Conservation (phyloP, 2,113 vertebrate genomes). For the Hepsetus odoe region DNA sequence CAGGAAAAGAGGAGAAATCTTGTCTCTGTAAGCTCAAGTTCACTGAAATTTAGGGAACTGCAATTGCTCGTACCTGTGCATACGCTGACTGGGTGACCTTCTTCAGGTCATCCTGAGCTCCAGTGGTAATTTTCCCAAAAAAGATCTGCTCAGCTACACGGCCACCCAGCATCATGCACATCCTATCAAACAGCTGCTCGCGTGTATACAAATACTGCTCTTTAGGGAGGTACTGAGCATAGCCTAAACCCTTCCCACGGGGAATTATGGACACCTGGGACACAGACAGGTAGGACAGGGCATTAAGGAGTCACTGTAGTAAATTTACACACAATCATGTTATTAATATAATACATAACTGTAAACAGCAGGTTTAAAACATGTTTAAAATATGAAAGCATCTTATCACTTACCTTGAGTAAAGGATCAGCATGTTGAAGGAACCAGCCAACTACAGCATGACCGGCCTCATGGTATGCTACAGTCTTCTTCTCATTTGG, state of each 20-base stretch:
- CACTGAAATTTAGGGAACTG: background rate
- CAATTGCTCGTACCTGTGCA: constrained; percentile 64
- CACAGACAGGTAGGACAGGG: background rate
- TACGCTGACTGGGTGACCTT: constrained; percentile 73
- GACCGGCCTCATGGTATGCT: constrained; percentile 72
- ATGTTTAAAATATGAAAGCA: too few species aligned
- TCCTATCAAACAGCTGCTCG: constrained; percentile 71
- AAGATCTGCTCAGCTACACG: constrained; percentile 73
- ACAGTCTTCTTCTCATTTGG: constrained; percentile 66
- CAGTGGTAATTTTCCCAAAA: constrained; percentile 69
- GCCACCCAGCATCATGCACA: constrained; percentile 75
- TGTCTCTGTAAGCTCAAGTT: background rate
- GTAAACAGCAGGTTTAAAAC: background rate
- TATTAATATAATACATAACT: background rate
- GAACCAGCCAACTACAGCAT: constrained; percentile 72
- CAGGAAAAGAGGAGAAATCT: background rate
- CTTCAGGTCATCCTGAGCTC: constrained; percentile 72
- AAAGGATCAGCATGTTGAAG: constrained; percentile 69
- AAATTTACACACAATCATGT: too few species aligned
- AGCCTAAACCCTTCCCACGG: constrained; percentile 67
- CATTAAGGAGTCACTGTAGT: too few species aligned
- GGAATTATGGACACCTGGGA: constrained; percentile 74
- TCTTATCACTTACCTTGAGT: constrained; percentile 63
- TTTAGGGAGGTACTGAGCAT: constrained; percentile 70
- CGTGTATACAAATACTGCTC: constrained; percentile 69